Conservation (phyloP, 2,888 invertebrate species). For the Theretra japonica region DNA sequence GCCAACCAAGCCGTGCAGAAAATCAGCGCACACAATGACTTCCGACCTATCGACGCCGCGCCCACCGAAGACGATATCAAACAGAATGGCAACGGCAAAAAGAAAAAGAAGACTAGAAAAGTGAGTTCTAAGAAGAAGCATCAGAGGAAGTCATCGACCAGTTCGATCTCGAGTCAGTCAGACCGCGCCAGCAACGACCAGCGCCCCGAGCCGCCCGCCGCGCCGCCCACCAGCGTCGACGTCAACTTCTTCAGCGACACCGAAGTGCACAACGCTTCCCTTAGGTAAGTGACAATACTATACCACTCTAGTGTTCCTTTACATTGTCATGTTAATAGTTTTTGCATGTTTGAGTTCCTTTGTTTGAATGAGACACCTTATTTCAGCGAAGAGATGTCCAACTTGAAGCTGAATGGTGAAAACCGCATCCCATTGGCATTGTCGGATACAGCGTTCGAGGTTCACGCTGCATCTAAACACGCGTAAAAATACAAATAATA, state of each 20-base stretch:
- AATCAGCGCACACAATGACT: conserved; percentile 87
- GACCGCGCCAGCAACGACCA: conserved; percentile 80
- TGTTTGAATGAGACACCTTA: conserved; percentile 55
- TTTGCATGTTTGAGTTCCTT: conserved; percentile 14
- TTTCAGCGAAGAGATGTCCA: conserved; percentile 84
- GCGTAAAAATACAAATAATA: conserved; percentile 71
- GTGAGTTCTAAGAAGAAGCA: conserved; percentile 92
- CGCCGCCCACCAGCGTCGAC: conserved; percentile 68
- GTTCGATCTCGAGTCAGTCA: conserved; percentile 81
- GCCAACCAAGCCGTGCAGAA: conserved; percentile 85
- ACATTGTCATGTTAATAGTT: conserved; percentile 8
- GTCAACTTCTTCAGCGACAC: conserved; percentile 96
- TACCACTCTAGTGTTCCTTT: not conserved
- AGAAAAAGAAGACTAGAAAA: conserved; percentile 92
- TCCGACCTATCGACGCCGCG: conserved; percentile 83
- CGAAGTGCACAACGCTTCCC: conserved; percentile 89
- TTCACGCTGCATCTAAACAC: conserved; percentile 81
- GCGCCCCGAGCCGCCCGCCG: conserved; percentile 63
- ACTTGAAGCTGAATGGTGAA: conserved; percentile 79
- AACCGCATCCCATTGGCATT: conserved; percentile 82
- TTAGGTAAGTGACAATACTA: conserved; percentile 77
- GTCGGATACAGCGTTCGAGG: conserved; percentile 82
- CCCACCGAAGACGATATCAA: conserved; percentile 78
- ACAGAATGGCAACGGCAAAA: conserved; percentile 85
- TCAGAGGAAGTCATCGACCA: conserved; percentile 88